Evolutionary conservation across 2,888 invertebrate genomes (phyloP).

Genomic region (Mesoligia furuncula): DNA sequence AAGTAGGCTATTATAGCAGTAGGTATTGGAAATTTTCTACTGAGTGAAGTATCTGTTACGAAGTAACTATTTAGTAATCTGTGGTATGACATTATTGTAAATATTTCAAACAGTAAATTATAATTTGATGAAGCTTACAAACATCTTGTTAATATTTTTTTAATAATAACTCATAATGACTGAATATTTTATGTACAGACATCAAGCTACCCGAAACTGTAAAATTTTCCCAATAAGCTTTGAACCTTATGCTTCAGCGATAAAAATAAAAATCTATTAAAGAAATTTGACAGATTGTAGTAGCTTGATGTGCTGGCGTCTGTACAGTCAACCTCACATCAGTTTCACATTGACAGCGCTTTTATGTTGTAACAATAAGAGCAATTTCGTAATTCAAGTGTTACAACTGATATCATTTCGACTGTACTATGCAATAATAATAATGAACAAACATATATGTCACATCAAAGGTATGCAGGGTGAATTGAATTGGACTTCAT

Average conservation of each 20-base stretch:
- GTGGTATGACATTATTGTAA: background rate
- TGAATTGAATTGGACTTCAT: background rate
- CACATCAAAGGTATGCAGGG: background rate
- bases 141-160: background rate
- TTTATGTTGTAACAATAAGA: background rate
- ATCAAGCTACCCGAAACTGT: too few relatives aligned
- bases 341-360: background rate
- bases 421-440: background rate
- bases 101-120: background rate
- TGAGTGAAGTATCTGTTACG: too few relatives aligned
- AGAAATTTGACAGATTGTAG: too few relatives aligned
- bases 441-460: too few relatives aligned
- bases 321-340: background rate
- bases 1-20: too few relatives aligned
- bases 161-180: background rate
- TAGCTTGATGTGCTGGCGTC: too few relatives aligned
- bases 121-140: background rate
- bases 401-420: background rate
- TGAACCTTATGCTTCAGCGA: too few relatives aligned
- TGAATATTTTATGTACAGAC: constrained; percentile 2
- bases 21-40: too few relatives aligned
- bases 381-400: background rate
- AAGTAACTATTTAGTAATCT: too few relatives aligned
- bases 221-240: too few relatives aligned
- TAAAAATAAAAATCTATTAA: too few relatives aligned